phyloP scores from a whole-genome alignment of 2,113 vertebrate species.

The Protomyctophum bolini region DNA sequence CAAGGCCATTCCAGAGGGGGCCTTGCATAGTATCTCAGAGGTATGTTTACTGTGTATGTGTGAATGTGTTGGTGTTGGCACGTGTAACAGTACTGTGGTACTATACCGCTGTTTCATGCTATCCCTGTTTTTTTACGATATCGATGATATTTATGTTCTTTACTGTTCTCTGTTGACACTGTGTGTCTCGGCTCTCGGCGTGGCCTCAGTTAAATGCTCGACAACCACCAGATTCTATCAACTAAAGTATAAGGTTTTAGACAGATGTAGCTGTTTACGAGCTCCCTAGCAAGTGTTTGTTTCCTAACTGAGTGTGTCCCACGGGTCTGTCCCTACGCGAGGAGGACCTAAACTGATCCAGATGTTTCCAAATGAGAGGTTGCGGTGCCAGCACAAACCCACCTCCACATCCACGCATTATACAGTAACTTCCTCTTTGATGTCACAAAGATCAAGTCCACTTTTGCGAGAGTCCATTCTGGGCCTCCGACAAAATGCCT shows the following conservation, averaged over 20 bases:
- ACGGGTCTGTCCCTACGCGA: slow-evolving; percentile 57
- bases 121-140: background rate
- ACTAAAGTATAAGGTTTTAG: background rate
- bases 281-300: slow-evolving; percentile 57
- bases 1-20: slow-evolving; percentile 26
- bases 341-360: slow-evolving; percentile 70
- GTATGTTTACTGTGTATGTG: slow-evolving; percentile 13
- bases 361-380: slow-evolving; percentile 76
- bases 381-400: slow-evolving; percentile 64
- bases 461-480: slow-evolving; percentile 29
- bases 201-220: background rate
- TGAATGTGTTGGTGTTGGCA: slow-evolving; percentile 16
- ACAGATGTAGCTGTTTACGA: slow-evolving; percentile 56
- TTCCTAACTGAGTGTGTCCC: slow-evolving; percentile 67
- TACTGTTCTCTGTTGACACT: background rate
- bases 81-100: slow-evolving; percentile 21
- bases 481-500: slow-evolving; percentile 23
- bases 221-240: background rate
- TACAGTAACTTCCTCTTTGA: slow-evolving; percentile 67
- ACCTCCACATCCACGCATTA: slow-evolving; percentile 51
- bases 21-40: slow-evolving; percentile 26
- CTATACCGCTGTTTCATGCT: slow-evolving; percentile 12
- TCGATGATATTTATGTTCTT: background rate
- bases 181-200: background rate
- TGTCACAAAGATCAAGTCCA: slow-evolving; percentile 54